These are phyloP conservation scores for Melipona beecheii DNA, from an alignment of 2,888 invertebrate species.

Conservation along the genomic window DNA sequence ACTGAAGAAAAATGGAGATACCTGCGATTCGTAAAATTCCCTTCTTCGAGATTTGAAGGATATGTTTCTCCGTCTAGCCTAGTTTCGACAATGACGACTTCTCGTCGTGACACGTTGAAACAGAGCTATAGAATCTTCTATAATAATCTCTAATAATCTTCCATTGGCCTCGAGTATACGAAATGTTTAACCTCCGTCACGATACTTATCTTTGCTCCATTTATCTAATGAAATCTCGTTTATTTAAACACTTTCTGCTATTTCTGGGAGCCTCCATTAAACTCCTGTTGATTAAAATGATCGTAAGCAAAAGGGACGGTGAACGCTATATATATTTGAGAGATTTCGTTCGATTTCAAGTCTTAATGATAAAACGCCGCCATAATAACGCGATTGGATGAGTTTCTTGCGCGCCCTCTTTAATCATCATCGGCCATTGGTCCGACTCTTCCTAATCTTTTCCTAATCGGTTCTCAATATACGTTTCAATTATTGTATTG, in stretches of 20 bases:
- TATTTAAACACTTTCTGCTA: neutral
- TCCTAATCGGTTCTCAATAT: neutral
- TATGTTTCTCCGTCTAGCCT: neutral
- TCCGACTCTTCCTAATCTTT: too few species aligned
- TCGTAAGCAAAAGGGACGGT: neutral
- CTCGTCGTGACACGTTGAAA: neutral
- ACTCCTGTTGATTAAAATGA: neutral
- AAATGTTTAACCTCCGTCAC: neutral
- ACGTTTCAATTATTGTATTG: neutral
- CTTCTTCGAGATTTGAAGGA: neutral
- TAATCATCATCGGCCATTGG: neutral
- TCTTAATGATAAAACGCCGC: neutral
- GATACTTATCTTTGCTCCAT: neutral
- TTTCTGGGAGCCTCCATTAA: neutral
- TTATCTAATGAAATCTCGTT: neutral
- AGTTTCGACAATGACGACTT: neutral
- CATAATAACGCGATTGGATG: neutral
- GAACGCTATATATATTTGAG: neutral
- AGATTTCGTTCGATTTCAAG: neutral
- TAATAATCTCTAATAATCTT: neutral
- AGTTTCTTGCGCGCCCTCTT: conserved; percentile 1
- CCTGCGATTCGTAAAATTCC: neutral
- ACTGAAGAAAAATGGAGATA: neutral
- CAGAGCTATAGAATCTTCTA: neutral
- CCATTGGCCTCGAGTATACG: neutral